Percentiles rank a stretch among this genome's conserved stretches.
Evolutionary conservation across 2,888 invertebrate genomes (phyloP).

Genomic region (Diplolepis rosae): DNA sequence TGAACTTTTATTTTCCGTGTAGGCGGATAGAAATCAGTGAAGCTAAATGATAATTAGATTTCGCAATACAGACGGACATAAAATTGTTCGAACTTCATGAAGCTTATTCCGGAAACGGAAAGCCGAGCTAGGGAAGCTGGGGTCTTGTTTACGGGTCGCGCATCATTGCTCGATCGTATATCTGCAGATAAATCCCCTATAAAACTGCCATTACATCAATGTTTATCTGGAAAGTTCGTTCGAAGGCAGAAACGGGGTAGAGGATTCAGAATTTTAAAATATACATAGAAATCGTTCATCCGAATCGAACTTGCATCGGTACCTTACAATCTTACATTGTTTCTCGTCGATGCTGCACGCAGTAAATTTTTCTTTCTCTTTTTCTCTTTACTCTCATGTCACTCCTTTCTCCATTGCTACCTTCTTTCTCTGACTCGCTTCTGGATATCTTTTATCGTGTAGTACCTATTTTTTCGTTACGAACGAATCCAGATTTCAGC

Average conservation of each 20-base stretch:
- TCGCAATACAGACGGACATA: slow-evolving; percentile 52
- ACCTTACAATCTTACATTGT: slow-evolving; percentile 37
- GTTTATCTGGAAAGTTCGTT: slow-evolving; percentile 64
- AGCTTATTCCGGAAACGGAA: slow-evolving; percentile 45
- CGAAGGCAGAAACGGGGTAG: slow-evolving; percentile 23
- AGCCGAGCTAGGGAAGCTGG: slow-evolving; percentile 38
- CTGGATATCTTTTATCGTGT: slow-evolving; percentile 42
- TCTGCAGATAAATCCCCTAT: slow-evolving; percentile 65
- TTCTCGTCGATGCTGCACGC: slow-evolving; percentile 30
- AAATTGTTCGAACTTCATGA: slow-evolving; percentile 50
- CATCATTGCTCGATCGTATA: slow-evolving; percentile 62
- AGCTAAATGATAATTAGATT: slow-evolving; percentile 48
- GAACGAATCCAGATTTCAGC: slow-evolving; percentile 3
- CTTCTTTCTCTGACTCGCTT: not conserved
- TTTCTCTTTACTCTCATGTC: not conserved
- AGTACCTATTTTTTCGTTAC: not conserved
- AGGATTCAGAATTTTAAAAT: slow-evolving; percentile 50
- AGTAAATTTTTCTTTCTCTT: slow-evolving; percentile 35
- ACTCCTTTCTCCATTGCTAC: not conserved
- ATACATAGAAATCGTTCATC: slow-evolving; percentile 49
- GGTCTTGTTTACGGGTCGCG: slow-evolving; percentile 69
- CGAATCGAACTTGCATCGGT: not conserved
- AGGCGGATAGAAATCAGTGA: slow-evolving; percentile 30
- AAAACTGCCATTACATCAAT: slow-evolving; percentile 68
- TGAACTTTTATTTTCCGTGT: no score